Conservation (phyloP, 2,888 invertebrate species). For the Pegoplata infirma region DNA sequence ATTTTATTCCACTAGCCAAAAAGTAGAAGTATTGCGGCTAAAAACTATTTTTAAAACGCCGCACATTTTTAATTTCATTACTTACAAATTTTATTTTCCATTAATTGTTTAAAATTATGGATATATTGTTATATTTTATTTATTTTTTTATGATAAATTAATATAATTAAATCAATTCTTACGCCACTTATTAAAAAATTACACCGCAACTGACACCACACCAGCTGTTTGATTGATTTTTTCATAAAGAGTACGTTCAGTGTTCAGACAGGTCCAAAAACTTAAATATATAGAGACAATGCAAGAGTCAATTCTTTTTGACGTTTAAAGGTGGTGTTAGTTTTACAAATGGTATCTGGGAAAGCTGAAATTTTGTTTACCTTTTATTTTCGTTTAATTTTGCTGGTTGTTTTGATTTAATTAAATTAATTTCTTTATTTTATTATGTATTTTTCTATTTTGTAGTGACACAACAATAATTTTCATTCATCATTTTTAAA, state of each 20-base stretch:
- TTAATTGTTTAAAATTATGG: constrained; percentile 4
- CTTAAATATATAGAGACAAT: no score
- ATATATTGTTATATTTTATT: constrained; percentile 19
- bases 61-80: not conserved
- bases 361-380: no score
- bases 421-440: no score
- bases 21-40: not conserved
- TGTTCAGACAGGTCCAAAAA: not conserved
- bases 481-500: no score
- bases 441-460: no score
- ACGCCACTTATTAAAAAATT: constrained; percentile 18
- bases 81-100: constrained; percentile 41
- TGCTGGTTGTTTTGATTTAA: no score
- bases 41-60: not conserved
- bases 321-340: no score
- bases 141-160: constrained; percentile 1
- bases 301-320: no score
- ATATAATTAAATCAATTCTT: not conserved
- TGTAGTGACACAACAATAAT: no score
- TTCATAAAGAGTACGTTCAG: not conserved
- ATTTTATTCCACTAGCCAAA: not conserved
- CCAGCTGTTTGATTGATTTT: constrained; percentile 18
- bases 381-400: no score
- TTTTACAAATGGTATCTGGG: no score
- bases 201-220: constrained; percentile 26